A percentile compares a stretch with the other conserved stretches of the same genome.
These are phyloP conservation scores for Drosophila albomicans DNA, from an alignment of 1,140 invertebrate species.

Conservation along the genomic window DNA sequence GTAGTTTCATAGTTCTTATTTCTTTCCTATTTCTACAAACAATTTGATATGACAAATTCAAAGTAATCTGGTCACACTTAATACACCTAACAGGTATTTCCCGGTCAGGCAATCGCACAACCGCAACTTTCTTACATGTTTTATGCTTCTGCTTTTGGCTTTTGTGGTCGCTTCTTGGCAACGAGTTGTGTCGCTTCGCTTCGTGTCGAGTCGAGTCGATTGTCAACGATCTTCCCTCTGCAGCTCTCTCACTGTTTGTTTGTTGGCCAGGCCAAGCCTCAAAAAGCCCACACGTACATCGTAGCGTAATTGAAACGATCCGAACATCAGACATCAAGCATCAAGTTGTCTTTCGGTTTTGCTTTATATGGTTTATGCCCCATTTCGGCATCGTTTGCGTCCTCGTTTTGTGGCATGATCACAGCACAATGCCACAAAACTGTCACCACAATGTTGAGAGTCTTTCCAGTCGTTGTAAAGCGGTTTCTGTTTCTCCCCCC, in stretches of 20 bases:
- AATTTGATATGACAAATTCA: no score
- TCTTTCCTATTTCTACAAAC: no score
- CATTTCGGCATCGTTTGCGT: background rate
- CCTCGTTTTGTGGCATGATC: conserved; percentile 3
- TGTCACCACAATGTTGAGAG: conserved; percentile 1
- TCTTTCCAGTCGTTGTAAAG: no score
- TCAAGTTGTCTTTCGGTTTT: conserved; percentile 27
- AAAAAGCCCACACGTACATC: conserved; percentile 27
- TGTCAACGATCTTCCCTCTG: conserved; percentile 40
- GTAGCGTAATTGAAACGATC: conserved; percentile 43
- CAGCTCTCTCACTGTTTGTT: no score
- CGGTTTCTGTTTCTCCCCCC: no score
- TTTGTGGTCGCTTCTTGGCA: conserved; percentile 27
- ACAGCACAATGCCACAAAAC: background rate
- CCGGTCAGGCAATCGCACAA: no score
- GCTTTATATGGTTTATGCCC: conserved; percentile 33
- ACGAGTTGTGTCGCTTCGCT: conserved; percentile 11
- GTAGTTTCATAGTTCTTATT: no score
- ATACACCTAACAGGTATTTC: no score
- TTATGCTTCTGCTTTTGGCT: conserved; percentile 10
- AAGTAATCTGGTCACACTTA: no score
- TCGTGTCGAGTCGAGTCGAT: background rate
- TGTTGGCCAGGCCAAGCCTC: conserved; percentile 29
- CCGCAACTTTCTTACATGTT: background rate
- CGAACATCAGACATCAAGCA: conserved; percentile 6